phyloP scores from a whole-genome alignment of 2,113 vertebrate genomes.

The Sardina pilchardus region DNA sequence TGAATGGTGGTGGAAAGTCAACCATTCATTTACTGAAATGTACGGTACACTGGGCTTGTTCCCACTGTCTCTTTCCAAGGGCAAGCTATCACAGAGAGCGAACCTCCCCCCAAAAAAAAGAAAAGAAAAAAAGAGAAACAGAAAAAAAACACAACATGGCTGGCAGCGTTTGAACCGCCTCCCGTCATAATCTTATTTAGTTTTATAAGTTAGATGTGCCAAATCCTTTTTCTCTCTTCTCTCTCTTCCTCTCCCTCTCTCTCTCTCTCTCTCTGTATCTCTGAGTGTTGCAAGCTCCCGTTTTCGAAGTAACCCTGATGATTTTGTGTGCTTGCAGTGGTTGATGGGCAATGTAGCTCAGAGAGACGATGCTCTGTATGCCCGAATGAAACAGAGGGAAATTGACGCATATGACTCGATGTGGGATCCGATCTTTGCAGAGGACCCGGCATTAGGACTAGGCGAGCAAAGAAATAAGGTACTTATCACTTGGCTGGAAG shows the following conservation, averaged over 20 bases:
- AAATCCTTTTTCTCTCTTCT: slow-evolving; percentile 40
- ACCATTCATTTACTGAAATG: slow-evolving; percentile 5
- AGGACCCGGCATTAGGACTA: slow-evolving; percentile 84
- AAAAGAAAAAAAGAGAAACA: neutral
- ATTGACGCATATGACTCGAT: slow-evolving; percentile 85
- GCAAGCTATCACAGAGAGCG: slow-evolving; percentile 46
- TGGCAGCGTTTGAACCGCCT: slow-evolving; percentile 58
- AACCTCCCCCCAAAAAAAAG: neutral
- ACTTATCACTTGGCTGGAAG: slow-evolving; percentile 75
- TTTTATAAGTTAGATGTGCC: slow-evolving; percentile 64
- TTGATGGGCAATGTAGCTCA: slow-evolving; percentile 86
- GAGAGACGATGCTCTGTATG: slow-evolving; percentile 85
- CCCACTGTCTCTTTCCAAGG: slow-evolving; percentile 67
- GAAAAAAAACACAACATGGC: slow-evolving; percentile 34
- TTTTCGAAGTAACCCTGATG: slow-evolving; percentile 78
- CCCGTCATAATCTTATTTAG: slow-evolving; percentile 62
- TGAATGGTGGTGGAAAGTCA: neutral
- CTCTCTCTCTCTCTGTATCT: slow-evolving; percentile 61
- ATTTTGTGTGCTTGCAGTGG: slow-evolving; percentile 86
- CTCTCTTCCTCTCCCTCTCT: slow-evolving; percentile 49
- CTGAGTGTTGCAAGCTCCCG: slow-evolving; percentile 73
- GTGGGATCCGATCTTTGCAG: slow-evolving; percentile 85
- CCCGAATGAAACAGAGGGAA: slow-evolving; percentile 87
- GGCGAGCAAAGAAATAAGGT: slow-evolving; percentile 85
- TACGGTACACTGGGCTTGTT: slow-evolving; percentile 53